Conservation (phyloP, 2,113 vertebrate genomes). For the Sapayoa aenigma region DNA sequence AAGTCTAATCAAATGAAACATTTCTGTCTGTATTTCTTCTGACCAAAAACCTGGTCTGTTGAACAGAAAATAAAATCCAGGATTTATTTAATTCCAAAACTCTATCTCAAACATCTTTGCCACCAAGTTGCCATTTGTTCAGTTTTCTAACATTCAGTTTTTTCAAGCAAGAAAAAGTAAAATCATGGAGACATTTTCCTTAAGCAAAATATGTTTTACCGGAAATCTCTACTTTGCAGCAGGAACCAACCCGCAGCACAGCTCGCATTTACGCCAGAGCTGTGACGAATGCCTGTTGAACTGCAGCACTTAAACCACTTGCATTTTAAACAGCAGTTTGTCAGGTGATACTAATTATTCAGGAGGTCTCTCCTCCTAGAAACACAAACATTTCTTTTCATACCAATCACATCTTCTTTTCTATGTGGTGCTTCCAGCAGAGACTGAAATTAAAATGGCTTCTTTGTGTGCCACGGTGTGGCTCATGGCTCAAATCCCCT, state of each 20-base stretch:
- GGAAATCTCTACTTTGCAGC: neutral
- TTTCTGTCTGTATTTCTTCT: neutral
- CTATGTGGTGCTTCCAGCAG: constrained; percentile 2
- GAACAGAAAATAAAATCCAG: neutral
- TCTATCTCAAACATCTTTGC: neutral
- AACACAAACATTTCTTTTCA: constrained; percentile 45
- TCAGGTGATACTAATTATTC: constrained; percentile 55
- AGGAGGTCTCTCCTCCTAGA: constrained; percentile 36
- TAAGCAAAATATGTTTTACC: neutral
- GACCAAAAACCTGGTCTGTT: neutral
- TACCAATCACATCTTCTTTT: constrained; percentile 37
- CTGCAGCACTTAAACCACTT: constrained; percentile 46
- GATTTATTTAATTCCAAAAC: neutral
- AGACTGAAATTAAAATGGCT: constrained; percentile 22
- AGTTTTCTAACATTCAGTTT: neutral
- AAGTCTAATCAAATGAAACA: neutral
- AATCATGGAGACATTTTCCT: neutral
- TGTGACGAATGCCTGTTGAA: constrained; percentile 18
- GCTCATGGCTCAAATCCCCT: neutral
- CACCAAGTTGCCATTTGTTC: neutral
- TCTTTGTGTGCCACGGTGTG: neutral
- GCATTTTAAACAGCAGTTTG: constrained; percentile 51
- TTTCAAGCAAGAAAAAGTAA: neutral
- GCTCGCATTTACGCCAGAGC: neutral
- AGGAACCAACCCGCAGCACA: neutral